Evolutionary conservation across 2,888 invertebrate species (phyloP).

Genomic region (Cynaeus angustus): DNA sequence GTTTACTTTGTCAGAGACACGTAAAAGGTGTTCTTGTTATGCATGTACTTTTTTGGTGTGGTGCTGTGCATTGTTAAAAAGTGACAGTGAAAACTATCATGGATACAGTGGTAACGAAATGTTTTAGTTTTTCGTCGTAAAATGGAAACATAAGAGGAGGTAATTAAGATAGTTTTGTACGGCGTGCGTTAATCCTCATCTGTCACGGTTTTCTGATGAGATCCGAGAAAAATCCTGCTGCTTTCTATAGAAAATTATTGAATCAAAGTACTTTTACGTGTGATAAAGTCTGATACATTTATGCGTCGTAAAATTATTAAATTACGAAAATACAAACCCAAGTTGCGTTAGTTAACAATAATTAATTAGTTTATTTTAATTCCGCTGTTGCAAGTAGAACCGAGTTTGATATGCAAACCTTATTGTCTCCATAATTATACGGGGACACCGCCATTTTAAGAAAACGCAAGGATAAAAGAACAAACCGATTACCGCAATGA

Average conservation of each 20-base stretch:
- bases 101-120: slow-evolving; percentile 4
- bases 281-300: no score
- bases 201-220: slow-evolving; percentile 7
- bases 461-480: slow-evolving; percentile 9
- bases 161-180: not conserved
- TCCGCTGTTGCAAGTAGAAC: not conserved
- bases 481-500: slow-evolving; percentile 2
- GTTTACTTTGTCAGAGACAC: slow-evolving; percentile 57
- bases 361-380: not conserved
- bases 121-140: slow-evolving; percentile 3
- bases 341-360: not conserved
- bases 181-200: slow-evolving; percentile 3
- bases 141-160: not conserved
- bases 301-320: no score
- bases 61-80: slow-evolving; percentile 28
- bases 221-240: no score
- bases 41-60: slow-evolving; percentile 42
- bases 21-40: slow-evolving; percentile 49
- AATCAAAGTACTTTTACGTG: no score
- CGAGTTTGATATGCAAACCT: slow-evolving; percentile 4
- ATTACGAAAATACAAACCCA: no score
- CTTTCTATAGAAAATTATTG: no score
- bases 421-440: slow-evolving; percentile 2
- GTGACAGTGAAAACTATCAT: slow-evolving; percentile 34
- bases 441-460: slow-evolving; percentile 4